These are phyloP conservation scores for Timema cristinae DNA, from an alignment of 2,888 invertebrate genomes.

Conservation along the genomic window DNA sequence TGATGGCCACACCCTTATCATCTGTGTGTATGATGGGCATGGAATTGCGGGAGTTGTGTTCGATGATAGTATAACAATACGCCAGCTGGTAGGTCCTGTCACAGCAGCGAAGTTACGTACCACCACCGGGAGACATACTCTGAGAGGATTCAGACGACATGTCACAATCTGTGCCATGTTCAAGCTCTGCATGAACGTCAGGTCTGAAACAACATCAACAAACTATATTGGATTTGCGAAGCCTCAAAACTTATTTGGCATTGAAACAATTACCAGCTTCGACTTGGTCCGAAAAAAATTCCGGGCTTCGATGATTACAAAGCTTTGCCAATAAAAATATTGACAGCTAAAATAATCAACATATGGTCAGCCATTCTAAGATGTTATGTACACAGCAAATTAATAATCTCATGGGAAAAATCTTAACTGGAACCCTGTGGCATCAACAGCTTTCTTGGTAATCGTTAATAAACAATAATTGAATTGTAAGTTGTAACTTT, in stretches of 20 bases:
- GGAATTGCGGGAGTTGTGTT: slow-evolving; percentile 68
- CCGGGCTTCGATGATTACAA: no score
- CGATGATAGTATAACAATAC: slow-evolving; percentile 87
- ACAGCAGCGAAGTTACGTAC: slow-evolving; percentile 77
- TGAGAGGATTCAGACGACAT: slow-evolving; percentile 81
- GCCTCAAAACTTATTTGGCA: no score
- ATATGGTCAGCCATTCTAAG: no score
- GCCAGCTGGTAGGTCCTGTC: slow-evolving; percentile 82
- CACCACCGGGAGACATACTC: slow-evolving; percentile 72
- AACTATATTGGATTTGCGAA: neutral
- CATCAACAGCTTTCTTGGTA: no score
- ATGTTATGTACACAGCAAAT: neutral
- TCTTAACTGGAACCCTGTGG: no score
- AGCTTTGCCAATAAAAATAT: no score
- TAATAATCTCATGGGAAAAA: no score
- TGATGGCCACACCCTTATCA: slow-evolving; percentile 43
- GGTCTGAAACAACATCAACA: slow-evolving; percentile 55
- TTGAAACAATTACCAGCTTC: no score
- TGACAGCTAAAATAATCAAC: no score
- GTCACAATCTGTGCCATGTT: slow-evolving; percentile 84
- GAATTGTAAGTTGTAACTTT: no score
- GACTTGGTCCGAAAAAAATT: no score
- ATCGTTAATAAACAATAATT: no score
- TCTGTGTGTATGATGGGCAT: slow-evolving; percentile 56
- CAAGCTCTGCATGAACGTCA: slow-evolving; percentile 73